These are phyloP conservation scores for Elysia crispata DNA, from an alignment of 2,888 invertebrate species.

Conservation along the genomic window DNA sequence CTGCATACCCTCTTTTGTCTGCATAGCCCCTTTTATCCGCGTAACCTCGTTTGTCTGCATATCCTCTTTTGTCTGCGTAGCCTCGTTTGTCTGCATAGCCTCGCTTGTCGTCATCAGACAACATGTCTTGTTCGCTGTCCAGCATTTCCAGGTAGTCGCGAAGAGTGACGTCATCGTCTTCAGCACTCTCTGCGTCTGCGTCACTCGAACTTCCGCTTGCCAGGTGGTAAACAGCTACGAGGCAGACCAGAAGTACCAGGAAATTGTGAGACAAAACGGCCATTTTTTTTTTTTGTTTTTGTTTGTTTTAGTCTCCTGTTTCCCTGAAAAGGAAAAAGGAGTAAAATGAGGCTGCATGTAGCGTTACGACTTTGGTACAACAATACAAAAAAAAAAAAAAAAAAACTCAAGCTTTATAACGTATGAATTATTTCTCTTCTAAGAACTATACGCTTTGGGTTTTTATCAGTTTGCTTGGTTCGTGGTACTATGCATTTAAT, in stretches of 20 bases:
- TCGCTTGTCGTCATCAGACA: constrained; percentile 52
- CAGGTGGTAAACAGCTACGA: constrained; percentile 33
- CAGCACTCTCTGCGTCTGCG: constrained; percentile 13
- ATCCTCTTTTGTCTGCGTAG: constrained; percentile 52
- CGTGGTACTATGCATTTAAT: too few species aligned
- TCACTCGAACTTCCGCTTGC: constrained; percentile 33
- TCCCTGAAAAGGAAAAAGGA: neutral
- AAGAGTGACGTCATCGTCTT: constrained; percentile 14
- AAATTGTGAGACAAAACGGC: neutral
- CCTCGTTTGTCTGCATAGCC: constrained; percentile 52
- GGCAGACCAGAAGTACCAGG: constrained; percentile 28
- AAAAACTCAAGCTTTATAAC: too few species aligned
- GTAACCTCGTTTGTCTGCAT: constrained; percentile 55
- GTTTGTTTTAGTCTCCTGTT: neutral
- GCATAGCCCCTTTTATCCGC: constrained; percentile 23
- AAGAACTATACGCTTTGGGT: too few species aligned
- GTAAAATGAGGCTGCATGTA: too few species aligned
- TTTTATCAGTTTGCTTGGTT: too few species aligned
- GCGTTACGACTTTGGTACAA: too few species aligned
- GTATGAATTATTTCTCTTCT: too few species aligned
- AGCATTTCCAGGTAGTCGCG: constrained; percentile 45
- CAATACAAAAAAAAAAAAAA: too few species aligned
- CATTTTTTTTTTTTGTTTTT: neutral
- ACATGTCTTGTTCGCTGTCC: constrained; percentile 53
- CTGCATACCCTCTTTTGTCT: too few species aligned